Conservation (phyloP, 2,888 invertebrate species). For the Oconnorella tubifera region DNA sequence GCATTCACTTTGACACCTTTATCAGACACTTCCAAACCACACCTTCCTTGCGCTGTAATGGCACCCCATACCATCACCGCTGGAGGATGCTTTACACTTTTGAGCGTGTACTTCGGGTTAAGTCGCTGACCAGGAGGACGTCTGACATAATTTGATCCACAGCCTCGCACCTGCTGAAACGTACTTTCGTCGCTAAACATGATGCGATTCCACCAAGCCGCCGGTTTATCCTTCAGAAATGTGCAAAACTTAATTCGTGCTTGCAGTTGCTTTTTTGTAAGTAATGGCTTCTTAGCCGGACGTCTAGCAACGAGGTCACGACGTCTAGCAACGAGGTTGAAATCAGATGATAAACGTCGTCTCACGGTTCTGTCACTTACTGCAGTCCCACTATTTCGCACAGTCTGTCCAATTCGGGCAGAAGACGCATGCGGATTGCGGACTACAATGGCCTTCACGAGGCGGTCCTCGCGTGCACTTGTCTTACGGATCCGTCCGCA, state of each 20-base stretch:
- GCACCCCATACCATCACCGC: background rate
- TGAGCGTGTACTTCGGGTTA: background rate
- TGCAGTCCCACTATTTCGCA: background rate
- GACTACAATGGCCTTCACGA: background rate
- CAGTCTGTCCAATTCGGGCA: background rate
- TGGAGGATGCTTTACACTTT: background rate
- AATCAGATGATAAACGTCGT: background rate
- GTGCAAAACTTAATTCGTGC: background rate
- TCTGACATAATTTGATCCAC: background rate
- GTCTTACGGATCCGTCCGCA: background rate
- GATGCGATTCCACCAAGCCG: background rate
- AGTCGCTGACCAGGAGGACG: background rate
- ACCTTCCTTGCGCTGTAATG: background rate
- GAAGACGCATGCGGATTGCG: background rate
- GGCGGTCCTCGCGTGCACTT: background rate
- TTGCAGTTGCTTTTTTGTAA: background rate
- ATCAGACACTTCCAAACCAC: background rate
- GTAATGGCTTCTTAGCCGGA: background rate
- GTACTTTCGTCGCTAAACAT: background rate
- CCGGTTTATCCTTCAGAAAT: background rate
- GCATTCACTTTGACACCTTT: background rate
- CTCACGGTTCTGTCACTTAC: background rate
- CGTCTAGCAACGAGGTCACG: background rate
- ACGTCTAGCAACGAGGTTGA: too few relatives aligned
- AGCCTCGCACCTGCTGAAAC: background rate